Base-by-base conservation (phyloP, 1,140 invertebrate species). In the Notospermus geniculatus region DNA sequence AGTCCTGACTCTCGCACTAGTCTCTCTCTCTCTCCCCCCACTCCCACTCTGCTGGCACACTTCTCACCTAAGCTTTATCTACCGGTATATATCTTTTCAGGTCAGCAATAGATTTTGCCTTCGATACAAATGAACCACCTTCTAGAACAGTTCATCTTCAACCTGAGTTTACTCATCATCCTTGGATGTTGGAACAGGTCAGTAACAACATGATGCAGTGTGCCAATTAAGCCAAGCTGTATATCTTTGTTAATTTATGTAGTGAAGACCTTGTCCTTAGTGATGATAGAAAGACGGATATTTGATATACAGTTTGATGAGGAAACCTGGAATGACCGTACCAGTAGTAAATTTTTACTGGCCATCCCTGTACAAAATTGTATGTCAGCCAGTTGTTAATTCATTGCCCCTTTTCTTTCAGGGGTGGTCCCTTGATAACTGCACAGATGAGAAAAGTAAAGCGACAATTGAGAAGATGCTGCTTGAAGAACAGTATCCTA, bases 141-240 rank as follows among this genome's bases (percentile, higher is more conserved):
- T 83, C 83, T 5, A 82, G 84, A 69, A 83, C 81, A 71, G 80
- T 81, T 1, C 83, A 84, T 60, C 65, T 85, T 15, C 62, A 84
- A 52, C 83, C 83, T 60, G 84, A 86, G 66, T 87, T 87, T 54
- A 85, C 87, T 9, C 85, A 87, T 67, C 86, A 87, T 23, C 85
- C 87, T 57, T 89, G 87, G 87, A 80, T 88, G 32, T 71, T 87
- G 27, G 87, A 89, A 68, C 85, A 84, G 55, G 73, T 80, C 5
- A 27, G 23, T 55, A 55, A 23, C 5, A 9, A 30, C 5, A 23
- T 55, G 9, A n/a, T 58, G 23, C 23, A n/a, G 17, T 23, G n/a
- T 43, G 11, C 36, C 57, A 23, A 23, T 39, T 41, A 11, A n/a
- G 7, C 32, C 23, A 13, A 17, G 23, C 11, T 15, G n/a, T n/a